Conservation (phyloP, 2,797 vertebrate genomes). For the Hybognathus amarus region DNA sequence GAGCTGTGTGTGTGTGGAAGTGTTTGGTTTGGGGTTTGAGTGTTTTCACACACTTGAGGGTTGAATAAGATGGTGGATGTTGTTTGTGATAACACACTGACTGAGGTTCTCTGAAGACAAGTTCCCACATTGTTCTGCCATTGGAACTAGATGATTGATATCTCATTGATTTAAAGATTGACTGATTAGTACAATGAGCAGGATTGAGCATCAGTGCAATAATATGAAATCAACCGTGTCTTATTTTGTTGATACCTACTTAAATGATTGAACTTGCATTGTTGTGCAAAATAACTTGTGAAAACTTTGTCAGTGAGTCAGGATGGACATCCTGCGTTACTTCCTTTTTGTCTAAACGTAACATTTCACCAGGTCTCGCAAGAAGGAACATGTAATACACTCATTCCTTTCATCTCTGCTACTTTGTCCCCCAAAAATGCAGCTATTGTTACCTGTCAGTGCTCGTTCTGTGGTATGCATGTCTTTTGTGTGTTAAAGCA, state of each 20-base stretch:
- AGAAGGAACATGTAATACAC: constrained; percentile 1
- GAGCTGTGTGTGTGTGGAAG: background rate
- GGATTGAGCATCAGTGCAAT: background rate
- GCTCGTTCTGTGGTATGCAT: background rate
- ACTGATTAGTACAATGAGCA: background rate
- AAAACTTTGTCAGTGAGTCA: background rate
- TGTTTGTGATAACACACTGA: background rate
- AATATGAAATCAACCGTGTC: background rate
- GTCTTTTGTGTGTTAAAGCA: background rate
- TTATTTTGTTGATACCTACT: background rate
- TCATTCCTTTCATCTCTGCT: background rate
- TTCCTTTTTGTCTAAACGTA: background rate
- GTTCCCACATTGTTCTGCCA: background rate
- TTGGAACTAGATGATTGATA: background rate
- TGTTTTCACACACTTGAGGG: too few relatives aligned
- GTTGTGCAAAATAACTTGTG: background rate
- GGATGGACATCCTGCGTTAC: background rate
- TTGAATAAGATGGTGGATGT: background rate
- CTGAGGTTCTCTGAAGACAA: background rate
- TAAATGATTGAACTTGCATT: background rate
- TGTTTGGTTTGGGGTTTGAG: background rate
- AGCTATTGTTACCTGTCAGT: background rate
- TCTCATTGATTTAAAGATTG: background rate
- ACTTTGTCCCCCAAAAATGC: background rate
- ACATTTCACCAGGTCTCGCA: background rate